A percentile compares a stretch with the other conserved stretches of the same genome.
These are phyloP conservation scores for Dryadula phaetusa DNA, from an alignment of 2,888 invertebrate species.

Conservation along the genomic window DNA sequence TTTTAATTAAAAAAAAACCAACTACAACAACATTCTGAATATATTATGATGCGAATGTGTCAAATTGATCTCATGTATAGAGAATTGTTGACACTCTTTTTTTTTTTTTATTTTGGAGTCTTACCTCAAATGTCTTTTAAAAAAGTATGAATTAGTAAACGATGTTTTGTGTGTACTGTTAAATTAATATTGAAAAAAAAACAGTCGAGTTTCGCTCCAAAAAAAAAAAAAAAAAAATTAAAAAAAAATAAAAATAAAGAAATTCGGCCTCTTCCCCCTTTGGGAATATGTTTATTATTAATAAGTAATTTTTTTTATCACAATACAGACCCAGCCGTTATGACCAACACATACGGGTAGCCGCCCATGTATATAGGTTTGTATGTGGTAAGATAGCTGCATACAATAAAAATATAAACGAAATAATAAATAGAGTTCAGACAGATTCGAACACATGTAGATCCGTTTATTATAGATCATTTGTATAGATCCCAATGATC, in stretches of 20 bases:
- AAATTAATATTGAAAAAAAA: no score
- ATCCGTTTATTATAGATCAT: constrained; percentile 11
- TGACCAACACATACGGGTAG: constrained; percentile 63
- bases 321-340: constrained; percentile 76
- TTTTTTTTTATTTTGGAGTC: constrained; percentile 50
- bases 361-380: constrained; percentile 73
- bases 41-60: constrained; percentile 25
- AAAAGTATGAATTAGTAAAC: no score
- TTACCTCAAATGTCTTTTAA: constrained; percentile 24
- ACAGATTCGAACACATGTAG: constrained; percentile 24
- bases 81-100: constrained; percentile 34
- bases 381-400: constrained; percentile 84
- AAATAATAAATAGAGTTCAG: constrained; percentile 7
- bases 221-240: no score
- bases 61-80: constrained; percentile 27
- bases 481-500: constrained; percentile 12
- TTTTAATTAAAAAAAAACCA: no score
- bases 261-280: no score
- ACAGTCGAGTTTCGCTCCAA: constrained; percentile 46
- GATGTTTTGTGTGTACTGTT: no score
- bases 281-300: constrained; percentile 60
- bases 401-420: constrained; percentile 66
- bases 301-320: constrained; percentile 75
- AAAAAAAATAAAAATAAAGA: no score
- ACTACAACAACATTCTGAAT: constrained; percentile 7